Percentiles rank a stretch among this genome's conserved stretches.
Conservation (phyloP, 2,797 vertebrate genomes). For the Pipistrellus nathusii region DNA sequence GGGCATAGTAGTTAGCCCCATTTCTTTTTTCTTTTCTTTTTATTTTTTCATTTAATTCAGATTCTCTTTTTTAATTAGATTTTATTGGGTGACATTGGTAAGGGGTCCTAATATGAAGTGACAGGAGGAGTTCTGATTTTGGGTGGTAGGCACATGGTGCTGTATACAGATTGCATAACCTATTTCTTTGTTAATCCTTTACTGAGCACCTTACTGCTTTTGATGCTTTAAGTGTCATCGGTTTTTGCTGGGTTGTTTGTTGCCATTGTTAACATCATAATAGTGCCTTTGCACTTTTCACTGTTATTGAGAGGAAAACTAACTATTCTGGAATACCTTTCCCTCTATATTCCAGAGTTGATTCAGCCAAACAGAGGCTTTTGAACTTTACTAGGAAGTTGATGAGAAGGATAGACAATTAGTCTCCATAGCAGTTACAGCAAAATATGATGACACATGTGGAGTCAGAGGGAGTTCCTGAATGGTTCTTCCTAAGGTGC, state of each 20-base stretch:
- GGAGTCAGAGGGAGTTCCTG: background rate
- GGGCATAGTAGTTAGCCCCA: background rate
- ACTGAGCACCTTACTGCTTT: background rate
- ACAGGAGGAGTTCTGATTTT: too few relatives aligned
- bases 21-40: too few relatives aligned
- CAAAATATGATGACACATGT: background rate
- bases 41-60: too few relatives aligned
- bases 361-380: background rate
- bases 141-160: too few relatives aligned
- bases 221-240: background rate
- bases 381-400: background rate
- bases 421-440: background rate
- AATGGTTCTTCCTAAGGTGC: background rate
- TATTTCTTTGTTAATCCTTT: constrained; percentile 2
- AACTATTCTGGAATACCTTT: background rate
- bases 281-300: background rate
- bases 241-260: background rate
- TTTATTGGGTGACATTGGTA: too few relatives aligned
- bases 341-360: background rate
- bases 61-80: too few relatives aligned
- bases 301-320: background rate
- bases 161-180: too few relatives aligned
- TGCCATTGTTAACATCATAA: background rate
- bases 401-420: background rate
- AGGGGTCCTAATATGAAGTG: too few relatives aligned